These are phyloP conservation scores for Cactoblastis cactorum DNA, from an alignment of 2,888 invertebrate species.

Conservation along the genomic window DNA sequence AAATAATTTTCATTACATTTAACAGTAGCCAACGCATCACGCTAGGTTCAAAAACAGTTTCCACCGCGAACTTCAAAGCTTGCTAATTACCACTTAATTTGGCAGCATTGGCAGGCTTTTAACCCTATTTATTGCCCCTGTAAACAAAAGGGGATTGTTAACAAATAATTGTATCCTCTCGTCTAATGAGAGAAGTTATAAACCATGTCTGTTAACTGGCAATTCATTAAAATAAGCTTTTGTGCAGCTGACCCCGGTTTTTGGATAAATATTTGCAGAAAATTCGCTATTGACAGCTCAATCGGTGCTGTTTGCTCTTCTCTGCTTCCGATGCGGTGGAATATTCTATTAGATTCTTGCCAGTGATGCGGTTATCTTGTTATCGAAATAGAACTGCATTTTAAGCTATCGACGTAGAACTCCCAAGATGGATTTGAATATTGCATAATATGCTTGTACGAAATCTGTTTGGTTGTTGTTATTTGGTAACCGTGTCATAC, in stretches of 20 bases:
- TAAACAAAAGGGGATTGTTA: slow-evolving; percentile 10
- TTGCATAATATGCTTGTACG: no score
- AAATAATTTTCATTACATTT: no score
- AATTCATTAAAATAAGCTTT: slow-evolving; percentile 9
- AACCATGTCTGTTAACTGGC: slow-evolving; percentile 2
- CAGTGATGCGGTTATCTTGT: no score
- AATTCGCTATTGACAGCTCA: neutral
- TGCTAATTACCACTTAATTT: neutral
- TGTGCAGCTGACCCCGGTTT: neutral
- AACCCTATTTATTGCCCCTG: slow-evolving; percentile 4
- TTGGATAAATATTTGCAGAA: slow-evolving; percentile 4
- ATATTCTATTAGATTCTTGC: no score
- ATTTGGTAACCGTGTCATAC: no score
- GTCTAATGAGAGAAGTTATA: slow-evolving; percentile 10
- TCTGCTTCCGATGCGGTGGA: neutral
- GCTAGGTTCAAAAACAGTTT: neutral
- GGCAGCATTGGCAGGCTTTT: neutral
- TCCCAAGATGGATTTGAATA: no score
- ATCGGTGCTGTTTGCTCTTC: neutral
- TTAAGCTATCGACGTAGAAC: no score
- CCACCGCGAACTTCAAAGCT: neutral
- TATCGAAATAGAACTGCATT: no score
- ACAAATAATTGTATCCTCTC: slow-evolving; percentile 8
- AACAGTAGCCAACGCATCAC: no score
- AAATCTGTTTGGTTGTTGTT: no score